A percentile compares a stretch with the other conserved stretches of the same genome.
These are phyloP conservation scores for Acyrthosiphon pisum DNA, from an alignment of 1,140 invertebrate genomes.

Conservation along the genomic window DNA sequence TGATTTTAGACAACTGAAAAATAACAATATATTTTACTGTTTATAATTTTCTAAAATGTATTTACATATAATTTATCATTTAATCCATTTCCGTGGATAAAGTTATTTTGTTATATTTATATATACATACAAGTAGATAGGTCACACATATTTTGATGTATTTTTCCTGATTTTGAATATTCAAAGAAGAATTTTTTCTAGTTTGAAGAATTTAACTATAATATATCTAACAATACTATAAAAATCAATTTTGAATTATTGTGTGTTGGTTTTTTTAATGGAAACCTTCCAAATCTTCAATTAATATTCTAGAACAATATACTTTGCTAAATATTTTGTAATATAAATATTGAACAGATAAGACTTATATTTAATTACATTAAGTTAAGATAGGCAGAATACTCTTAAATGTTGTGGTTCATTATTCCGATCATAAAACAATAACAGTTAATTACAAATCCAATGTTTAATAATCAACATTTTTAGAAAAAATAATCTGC, in stretches of 20 bases:
- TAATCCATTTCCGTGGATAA: background rate
- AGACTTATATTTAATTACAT: too few species aligned
- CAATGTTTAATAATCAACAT: too few species aligned
- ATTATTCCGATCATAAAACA: too few species aligned
- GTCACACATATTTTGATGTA: background rate
- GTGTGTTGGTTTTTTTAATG: background rate
- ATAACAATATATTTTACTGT: slow-evolving; percentile 27
- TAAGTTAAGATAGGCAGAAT: too few species aligned
- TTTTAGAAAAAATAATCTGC: too few species aligned
- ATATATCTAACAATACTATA: background rate
- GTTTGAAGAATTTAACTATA: background rate
- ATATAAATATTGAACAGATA: background rate
- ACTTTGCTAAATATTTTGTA: background rate
- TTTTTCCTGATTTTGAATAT: background rate
- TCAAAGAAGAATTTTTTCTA: background rate
- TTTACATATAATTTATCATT: background rate
- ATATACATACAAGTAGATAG: background rate
- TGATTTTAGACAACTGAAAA: slow-evolving; percentile 44
- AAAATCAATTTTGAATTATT: background rate
- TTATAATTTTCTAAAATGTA: background rate
- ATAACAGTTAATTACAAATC: too few species aligned
- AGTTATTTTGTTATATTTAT: background rate
- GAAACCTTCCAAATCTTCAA: background rate
- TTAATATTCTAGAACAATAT: background rate
- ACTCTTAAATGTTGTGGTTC: too few species aligned